Percentiles rank a stretch among this genome's conserved stretches.
Conservation (phyloP, 2,888 invertebrate species). For the Platycnemis pennipes region DNA sequence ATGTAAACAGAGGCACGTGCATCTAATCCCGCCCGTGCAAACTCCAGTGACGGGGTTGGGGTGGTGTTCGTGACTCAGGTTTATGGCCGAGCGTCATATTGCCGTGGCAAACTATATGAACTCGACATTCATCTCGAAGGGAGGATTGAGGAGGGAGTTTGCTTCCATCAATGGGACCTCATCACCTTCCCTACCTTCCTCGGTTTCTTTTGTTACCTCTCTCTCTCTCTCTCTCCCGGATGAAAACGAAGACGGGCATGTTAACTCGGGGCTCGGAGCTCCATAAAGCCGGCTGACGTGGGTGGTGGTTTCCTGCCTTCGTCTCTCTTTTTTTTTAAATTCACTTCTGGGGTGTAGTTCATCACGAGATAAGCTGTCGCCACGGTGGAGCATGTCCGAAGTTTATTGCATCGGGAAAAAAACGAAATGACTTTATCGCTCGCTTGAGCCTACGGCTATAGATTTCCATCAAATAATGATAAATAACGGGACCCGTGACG, state of each 20-base stretch:
- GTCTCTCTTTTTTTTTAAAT: not conserved
- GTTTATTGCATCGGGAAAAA: not conserved
- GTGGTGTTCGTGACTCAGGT: constrained; percentile 40
- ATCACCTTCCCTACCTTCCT: constrained; percentile 1
- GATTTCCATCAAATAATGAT: not conserved
- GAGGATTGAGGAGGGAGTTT: not conserved
- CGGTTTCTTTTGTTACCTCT: too few species aligned
- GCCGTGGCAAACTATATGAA: constrained; percentile 15
- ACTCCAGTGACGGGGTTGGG: not conserved
- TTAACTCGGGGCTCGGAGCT: not conserved
- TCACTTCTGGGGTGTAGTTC: not conserved
- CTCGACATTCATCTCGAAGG: constrained; percentile 32
- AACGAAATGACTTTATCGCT: not conserved
- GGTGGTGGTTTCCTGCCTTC: too few species aligned
- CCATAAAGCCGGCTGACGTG: not conserved
- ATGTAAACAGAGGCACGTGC: constrained; percentile 57
- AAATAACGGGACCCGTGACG: not conserved
- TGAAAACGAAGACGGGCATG: not conserved
- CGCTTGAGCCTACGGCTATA: not conserved
- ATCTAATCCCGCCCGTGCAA: constrained; percentile 47
- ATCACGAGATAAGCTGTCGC: constrained; percentile 11
- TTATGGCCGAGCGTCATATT: constrained; percentile 41
- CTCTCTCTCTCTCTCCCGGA: not conserved
- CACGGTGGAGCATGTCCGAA: not conserved
- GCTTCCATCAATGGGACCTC: not conserved